Base-by-base conservation (phyloP, 1,140 invertebrate species). In the Lasioglossum baleicum region DNA sequence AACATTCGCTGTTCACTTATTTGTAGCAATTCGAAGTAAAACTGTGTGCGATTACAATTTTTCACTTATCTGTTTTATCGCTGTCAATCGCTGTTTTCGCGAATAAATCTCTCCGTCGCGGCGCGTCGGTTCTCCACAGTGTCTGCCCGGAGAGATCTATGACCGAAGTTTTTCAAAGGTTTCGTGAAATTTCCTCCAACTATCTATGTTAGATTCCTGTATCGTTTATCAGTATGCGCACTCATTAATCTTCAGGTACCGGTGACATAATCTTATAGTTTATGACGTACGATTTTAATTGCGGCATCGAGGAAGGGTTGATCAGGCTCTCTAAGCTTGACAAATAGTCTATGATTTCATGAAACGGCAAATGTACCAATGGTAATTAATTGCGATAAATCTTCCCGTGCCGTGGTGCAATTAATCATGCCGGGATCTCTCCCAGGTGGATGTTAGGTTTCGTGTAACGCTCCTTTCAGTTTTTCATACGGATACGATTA, bases 341-440 rank as follows among this genome's bases (percentile, higher is more conserved):
- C 70, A 61, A 79, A 79, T 79, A 66, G 70, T 51, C 17, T 48
- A 73, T 48, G 76, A 79, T 65, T 73, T 65, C 8, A 69, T 56
- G 61, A 72, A 63, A 56, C 48, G 42, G 4, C 63, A 35, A 44
- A 48, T 11, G 26, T 22, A 42, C 17, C 53, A 15, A 61, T 35
- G 44, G n/a, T 20, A 53, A 66, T 63, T 53, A 73, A 79, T 79
- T 61, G 48, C 70, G 40, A 73, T 73, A 79, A 79, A 79, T 79
- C 70, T 53, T 22, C 0, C 35, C 44, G 26, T 48, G 60, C 31
- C 42, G 72, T 66, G 48, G 35, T 51, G 26, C 48, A 40, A 79
- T 73, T 79, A 79, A 79, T 79, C 61, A 64, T 22, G 26, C 44
- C 61, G 11, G 15, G 61, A 35, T 65, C 40, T 73, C 44, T 79